Base-by-base conservation (phyloP, 2,888 invertebrate species). In the Agrenia bidenticulata region DNA sequence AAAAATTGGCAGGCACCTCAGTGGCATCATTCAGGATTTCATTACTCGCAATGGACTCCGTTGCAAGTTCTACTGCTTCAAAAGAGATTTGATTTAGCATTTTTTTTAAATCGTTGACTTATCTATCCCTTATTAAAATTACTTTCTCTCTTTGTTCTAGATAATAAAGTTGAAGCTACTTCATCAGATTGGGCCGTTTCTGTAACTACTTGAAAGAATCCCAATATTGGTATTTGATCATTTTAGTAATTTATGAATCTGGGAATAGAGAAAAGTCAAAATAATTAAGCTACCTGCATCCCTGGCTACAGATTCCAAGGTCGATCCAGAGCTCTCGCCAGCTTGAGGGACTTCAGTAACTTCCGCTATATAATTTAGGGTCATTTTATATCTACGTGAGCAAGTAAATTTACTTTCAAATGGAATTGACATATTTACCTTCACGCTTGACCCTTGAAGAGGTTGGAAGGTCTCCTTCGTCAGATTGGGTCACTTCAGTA, bases 11-110 rank as follows among this genome's bases (percentile, higher is more conserved):
- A 5, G 45, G 45, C 4, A n/a, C 4, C 1, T 23, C 27, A 7
- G 58, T 42, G 9, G 50, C 41, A 19, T 61, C 53, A 7, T 39
- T 32, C 13, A 23, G 13, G 7, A 61, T 41, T 41, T 61, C 61
- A 24, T 61, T 61, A 11, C 23, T 21, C 2, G 37, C n/a, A 37
- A 61, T 39, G 7, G 23, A 23, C 21, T 61, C 61, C 23, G 61
- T 61, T 5, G 53, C 61, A 13, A 39, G 32, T 17, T 61, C 61
- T 19, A 32, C 32, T 7, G 32, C 32, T 32, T 32, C 11, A 32
- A 32, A 32, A n/a, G n/a, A n/a, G n/a, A n/a, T n/a, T n/a, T n/a
- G n/a, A n/a, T n/a, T n/a, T n/a, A n/a, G n/a, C n/a, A n/a, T n/a
- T n/a, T n/a, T n/a, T n/a, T 39, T 39, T 9, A 39, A 39, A 39